Evolutionary conservation across 2,113 vertebrate species (phyloP).

Genomic region (Ancistrus triradiatus): DNA sequence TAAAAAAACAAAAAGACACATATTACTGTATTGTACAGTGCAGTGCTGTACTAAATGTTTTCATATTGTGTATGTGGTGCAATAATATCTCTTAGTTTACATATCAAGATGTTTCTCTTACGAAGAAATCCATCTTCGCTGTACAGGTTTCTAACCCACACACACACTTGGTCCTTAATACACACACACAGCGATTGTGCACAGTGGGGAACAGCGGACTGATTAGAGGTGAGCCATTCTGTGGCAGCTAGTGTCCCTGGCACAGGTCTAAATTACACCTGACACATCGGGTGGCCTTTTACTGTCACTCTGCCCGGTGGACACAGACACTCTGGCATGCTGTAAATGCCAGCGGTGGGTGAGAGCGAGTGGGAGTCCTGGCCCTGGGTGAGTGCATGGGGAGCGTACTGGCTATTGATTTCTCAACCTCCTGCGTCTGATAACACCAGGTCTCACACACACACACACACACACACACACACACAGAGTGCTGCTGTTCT

Average conservation of each 20-base stretch:
- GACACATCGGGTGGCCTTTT: conserved; percentile 44
- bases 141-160: no score
- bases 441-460: conserved; percentile 26
- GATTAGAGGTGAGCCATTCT: conserved; percentile 35
- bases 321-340: conserved; percentile 30
- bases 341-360: conserved; percentile 29
- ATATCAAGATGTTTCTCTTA: no score
- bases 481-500: background rate
- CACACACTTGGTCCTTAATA: no score
- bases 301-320: conserved; percentile 33
- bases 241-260: conserved; percentile 28
- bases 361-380: conserved; percentile 13
- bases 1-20: no score
- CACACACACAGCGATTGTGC: conserved; percentile 4
- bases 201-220: conserved; percentile 20
- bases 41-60: no score
- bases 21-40: no score
- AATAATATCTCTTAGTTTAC: no score
- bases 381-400: conserved; percentile 30
- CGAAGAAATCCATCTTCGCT: no score
- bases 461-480: conserved; percentile 22
- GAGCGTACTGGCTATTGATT: conserved; percentile 33
- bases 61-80: no score
- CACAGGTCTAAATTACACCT: conserved; percentile 39
- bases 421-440: conserved; percentile 39